Base-by-base conservation (phyloP, 2,113 vertebrate genomes). In the Pseudopipra pipra region DNA sequence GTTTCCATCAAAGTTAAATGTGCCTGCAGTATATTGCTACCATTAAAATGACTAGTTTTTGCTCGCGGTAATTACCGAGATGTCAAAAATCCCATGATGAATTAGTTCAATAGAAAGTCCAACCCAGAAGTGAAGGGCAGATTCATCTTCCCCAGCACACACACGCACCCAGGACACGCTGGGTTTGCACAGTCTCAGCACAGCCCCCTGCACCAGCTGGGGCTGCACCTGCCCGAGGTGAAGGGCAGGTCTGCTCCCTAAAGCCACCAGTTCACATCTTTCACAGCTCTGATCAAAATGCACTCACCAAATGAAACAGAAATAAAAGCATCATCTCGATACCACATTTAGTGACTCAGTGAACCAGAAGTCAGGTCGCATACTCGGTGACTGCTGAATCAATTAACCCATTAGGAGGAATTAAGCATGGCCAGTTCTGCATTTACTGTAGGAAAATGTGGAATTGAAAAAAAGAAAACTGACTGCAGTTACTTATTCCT, bases 131-230 rank as follows among this genome's bases (percentile, higher is more conserved):
- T 2, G 85, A 94, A 85, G 87, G 96, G 74, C 87, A 87, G 87
- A 9, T 49, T 20, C 39, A 4, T 22, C 47, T 24, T 7, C 16
- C 46, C 7, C 35, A 16, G 73, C 67, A 6, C 74, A 37, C 4
- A 1, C 0, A 31, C 71, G 16, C 1, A 1, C 31, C 44, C 15
- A 0, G 49, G 84, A 11, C 82, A 6, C 1, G 1, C 4, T 0
- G 30, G 1, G 51, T 27, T 25, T 14, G 73, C 65, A 18, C 43
- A 21, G 63, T 51, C 93, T 24, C 71, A 68, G 81, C 66, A n/a
- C 8, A 0, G 17, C 44, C 4, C 37, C 41, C 46, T 27, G 28
- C 55, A 8, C 12, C 0, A 7, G 2, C 4, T 5, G 59, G 19
- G 6, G 59, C 25, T 21, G 3, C 2, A 28, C 17, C 74, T 87